Evolutionary conservation across 2,797 vertebrate genomes (phyloP).

Genomic region (Tangara arthus): DNA sequence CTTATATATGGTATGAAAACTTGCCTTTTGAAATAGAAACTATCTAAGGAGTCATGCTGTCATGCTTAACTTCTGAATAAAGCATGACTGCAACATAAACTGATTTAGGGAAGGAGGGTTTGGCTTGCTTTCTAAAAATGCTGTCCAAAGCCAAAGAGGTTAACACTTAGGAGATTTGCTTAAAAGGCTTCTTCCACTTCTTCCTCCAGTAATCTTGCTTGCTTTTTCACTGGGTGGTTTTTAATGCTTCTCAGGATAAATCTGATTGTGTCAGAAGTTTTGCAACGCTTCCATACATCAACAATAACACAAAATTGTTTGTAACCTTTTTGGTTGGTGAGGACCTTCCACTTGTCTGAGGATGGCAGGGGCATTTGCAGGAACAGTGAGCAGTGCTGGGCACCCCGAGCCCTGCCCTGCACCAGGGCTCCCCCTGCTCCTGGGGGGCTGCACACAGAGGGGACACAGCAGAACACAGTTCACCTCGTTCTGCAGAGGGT

Average conservation of each 20-base stretch:
- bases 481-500: background rate
- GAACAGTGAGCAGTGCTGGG: background rate
- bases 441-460: background rate
- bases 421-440: background rate
- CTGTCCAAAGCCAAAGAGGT: slow-evolving; percentile 37
- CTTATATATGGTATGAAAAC: background rate
- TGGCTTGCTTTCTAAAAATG: slow-evolving; percentile 26
- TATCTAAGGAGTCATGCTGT: background rate
- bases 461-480: background rate
- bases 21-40: slow-evolving; percentile 7
- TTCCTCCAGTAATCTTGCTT: background rate
- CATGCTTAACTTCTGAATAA: slow-evolving; percentile 33
- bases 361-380: rapidly evolving
- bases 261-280: background rate
- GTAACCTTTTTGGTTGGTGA: background rate
- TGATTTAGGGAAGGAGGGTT: slow-evolving; percentile 3
- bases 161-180: slow-evolving; percentile 20
- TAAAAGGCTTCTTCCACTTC: slow-evolving; percentile 20
- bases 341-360: background rate
- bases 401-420: background rate
- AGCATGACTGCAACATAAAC: slow-evolving; percentile 34
- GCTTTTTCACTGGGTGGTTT: background rate
- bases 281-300: background rate
- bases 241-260: background rate
- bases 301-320: background rate